phyloP scores from a whole-genome alignment of 1,140 invertebrate species.

The Melipona quadrifasciata region DNA sequence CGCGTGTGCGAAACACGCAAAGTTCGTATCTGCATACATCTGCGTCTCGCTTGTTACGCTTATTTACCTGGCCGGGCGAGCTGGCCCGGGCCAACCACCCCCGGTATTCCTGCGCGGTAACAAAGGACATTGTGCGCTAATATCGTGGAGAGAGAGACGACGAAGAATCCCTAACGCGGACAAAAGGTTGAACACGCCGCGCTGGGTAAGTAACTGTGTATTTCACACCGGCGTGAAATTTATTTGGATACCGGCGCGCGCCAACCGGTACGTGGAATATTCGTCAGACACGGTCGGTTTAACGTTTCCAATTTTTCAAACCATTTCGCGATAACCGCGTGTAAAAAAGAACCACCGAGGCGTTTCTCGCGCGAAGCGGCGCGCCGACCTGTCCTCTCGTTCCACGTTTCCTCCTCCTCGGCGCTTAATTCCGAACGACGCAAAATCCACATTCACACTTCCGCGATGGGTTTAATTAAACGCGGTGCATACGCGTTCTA shows the following conservation, averaged over 20 bases:
- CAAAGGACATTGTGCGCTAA: conserved; percentile 9
- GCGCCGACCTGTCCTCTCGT: neutral
- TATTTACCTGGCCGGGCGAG: neutral
- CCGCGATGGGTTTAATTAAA: conserved; percentile 6
- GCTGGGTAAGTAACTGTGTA: neutral
- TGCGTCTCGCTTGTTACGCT: neutral
- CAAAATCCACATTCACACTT: neutral
- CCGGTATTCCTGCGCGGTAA: neutral
- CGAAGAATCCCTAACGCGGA: neutral
- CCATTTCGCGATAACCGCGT: neutral
- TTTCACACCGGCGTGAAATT: neutral
- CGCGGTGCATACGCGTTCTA: too few relatives aligned
- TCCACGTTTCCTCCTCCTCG: too few relatives aligned
- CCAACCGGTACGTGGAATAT: neutral
- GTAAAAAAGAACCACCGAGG: too few relatives aligned
- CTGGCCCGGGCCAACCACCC: neutral
- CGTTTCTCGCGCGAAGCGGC: too few relatives aligned
- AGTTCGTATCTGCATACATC: conserved; percentile 8
- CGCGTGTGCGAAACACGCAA: neutral
- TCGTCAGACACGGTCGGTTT: neutral
- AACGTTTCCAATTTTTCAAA: neutral
- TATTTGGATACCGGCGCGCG: neutral
- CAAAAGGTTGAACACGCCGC: neutral
- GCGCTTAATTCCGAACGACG: neutral
- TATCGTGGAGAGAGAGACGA: neutral